Conservation (phyloP, 2,797 vertebrate genomes). For the Toxotes lorentzi region DNA sequence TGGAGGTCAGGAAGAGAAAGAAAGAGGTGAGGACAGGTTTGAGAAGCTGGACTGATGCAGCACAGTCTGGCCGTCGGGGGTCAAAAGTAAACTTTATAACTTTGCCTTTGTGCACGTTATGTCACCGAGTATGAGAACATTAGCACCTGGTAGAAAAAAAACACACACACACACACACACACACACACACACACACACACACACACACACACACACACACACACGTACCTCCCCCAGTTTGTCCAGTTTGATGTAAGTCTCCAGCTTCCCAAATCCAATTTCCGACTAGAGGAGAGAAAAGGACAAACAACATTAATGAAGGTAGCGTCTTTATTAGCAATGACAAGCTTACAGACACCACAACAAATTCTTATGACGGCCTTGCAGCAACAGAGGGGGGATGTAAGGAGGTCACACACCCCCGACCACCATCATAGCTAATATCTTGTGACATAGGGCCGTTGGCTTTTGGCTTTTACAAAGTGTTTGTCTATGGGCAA, state of each 20-base stretch:
- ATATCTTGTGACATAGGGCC: constrained; percentile 65
- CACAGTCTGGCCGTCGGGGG: not conserved
- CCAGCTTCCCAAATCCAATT: constrained; percentile 97
- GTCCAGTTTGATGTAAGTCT: constrained; percentile 97
- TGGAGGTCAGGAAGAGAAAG: constrained; percentile 55
- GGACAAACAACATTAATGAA: constrained; percentile 65
- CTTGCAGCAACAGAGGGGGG: constrained; percentile 32
- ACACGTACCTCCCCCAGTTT: constrained; percentile 93
- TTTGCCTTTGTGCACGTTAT: constrained; percentile 6
- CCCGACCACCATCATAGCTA: constrained; percentile 48
- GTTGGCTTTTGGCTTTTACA: constrained; percentile 66
- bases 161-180: too few relatives aligned
- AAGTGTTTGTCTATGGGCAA: constrained; percentile 35
- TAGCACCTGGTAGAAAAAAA: constrained; percentile 45
- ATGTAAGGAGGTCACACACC: constrained; percentile 53
- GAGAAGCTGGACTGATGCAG: not conserved
- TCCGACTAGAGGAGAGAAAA: constrained; percentile 87
- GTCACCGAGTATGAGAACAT: constrained; percentile 43
- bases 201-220: not conserved
- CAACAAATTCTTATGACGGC: constrained; percentile 65
- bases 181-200: too few relatives aligned
- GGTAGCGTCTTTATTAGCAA: constrained; percentile 54
- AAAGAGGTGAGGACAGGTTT: not conserved
- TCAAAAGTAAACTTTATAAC: constrained; percentile 23
- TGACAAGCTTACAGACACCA: constrained; percentile 68